Evolutionary conservation across 2,113 vertebrate genomes (phyloP).

Genomic region (Aegithalos caudatus): DNA sequence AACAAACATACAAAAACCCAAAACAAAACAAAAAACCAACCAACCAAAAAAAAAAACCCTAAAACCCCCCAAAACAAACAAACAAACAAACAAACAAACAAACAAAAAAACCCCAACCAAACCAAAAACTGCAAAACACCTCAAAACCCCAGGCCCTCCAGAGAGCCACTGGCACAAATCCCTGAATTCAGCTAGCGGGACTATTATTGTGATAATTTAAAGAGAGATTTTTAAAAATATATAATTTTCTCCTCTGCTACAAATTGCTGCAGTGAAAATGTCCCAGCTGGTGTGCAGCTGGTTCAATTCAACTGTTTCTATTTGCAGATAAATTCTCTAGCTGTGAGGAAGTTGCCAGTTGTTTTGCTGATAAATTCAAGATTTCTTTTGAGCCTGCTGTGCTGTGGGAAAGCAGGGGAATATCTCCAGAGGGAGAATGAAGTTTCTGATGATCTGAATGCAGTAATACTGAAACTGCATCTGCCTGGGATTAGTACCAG

Average conservation of each 20-base stretch:
- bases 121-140: neutral
- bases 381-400: neutral
- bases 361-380: constrained; percentile 21
- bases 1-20: neutral
- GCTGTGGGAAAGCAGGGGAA: neutral
- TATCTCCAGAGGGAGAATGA: neutral
- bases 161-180: neutral
- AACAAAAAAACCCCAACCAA: neutral
- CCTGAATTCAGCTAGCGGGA: neutral
- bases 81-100: no score
- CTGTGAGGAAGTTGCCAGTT: constrained; percentile 6
- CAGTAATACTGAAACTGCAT: neutral
- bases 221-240: neutral
- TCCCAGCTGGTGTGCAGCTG: constrained; percentile 42
- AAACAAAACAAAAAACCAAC: no score
- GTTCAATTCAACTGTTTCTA: neutral
- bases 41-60: no score
- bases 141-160: neutral
- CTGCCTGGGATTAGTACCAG: neutral
- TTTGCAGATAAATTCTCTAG: neutral
- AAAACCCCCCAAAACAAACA: neutral
- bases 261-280: constrained; percentile 3
- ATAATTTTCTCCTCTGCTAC: neutral
- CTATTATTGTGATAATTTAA: neutral
- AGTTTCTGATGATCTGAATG: neutral